phyloP scores from a whole-genome alignment of 2,797 vertebrate species.

The Liasis olivaceus region DNA sequence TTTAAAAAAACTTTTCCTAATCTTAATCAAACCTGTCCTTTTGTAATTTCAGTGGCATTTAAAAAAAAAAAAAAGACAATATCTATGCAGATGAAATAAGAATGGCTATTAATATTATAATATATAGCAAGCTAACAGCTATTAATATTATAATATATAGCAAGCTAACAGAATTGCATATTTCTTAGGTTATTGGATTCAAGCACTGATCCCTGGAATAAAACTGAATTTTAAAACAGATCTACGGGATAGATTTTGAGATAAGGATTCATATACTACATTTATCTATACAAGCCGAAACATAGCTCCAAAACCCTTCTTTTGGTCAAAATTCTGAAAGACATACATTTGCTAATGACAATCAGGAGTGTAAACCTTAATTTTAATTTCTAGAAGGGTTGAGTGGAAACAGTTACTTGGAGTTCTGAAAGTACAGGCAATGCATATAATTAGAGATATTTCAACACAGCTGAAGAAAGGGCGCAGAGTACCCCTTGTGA shows the following conservation, averaged over 20 bases:
- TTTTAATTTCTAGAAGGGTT: conserved; percentile 33
- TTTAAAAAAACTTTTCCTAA: conserved; percentile 59
- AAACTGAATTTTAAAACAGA: conserved; percentile 35
- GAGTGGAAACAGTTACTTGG: neutral
- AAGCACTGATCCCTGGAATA: conserved; percentile 28
- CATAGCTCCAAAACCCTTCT: neutral
- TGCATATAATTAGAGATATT: conserved; percentile 24
- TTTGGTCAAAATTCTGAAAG: neutral
- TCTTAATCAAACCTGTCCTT: conserved; percentile 59
- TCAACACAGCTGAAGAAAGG: conserved; percentile 21
- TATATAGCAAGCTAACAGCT: conserved; percentile 47
- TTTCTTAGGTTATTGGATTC: conserved; percentile 31
- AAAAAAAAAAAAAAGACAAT: conserved; percentile 43
- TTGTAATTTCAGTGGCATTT: conserved; percentile 53
- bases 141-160: no score
- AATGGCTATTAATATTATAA: conserved; percentile 54
- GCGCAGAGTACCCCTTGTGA: conserved; percentile 45
- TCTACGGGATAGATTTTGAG: conserved; percentile 27
- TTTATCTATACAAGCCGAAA: conserved; percentile 3
- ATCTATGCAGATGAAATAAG: conserved; percentile 57
- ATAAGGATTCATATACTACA: conserved; percentile 25
- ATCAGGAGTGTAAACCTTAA: conserved; percentile 20
- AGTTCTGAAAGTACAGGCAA: conserved; percentile 10
- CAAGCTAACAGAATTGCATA: no score
- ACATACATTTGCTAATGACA: neutral